Evolutionary conservation across 2,888 invertebrate genomes (phyloP), one percentile per base, ranked within the genome.

Genomic region (Apodemia mormo): DNA sequence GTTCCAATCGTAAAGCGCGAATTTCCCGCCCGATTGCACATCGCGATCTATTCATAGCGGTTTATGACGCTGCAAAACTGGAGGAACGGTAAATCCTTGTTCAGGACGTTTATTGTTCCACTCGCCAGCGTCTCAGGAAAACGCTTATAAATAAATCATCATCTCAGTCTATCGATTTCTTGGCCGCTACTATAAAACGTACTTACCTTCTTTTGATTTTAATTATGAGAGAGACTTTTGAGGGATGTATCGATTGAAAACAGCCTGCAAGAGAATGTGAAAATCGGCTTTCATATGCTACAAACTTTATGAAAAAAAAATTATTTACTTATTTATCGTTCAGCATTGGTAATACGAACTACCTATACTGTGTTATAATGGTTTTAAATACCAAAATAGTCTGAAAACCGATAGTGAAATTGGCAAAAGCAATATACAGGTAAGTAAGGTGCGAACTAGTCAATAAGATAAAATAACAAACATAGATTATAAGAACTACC

Each of bases 21-120:
- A 86, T 85, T 84, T 84, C 83, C 82, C 81, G 80, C 81, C 77
- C 80, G 80, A 82, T 81, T 82, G 83, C 82, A 81, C 80, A 76
- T 78, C 76, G 73, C 79, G 79, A 81, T 84, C 81, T 80, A 83
- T 87, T 85, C 86, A 84, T 83, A 78, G 77, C 77, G 75, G 80
- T 88, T 87, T 86, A 86, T 79, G 77, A 75, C 75, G 68, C 73
- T 77, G 78, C 49, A 49, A 14, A 77, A 77, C 74, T 77, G 79
- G 78, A 78, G 76, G 78, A 79, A 79, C 79, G 78, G 75, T 79
- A 78, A 77, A 80, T 78, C 72, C 74, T 72, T 73, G 76, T 77
- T 79, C 77, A 78, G 52, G 65, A 52, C 80, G 78, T 81, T 80
- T 83, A 81, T 82, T 80, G 78, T 80, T 80, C 75, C 74, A 70